Evolutionary conservation across 2,888 invertebrate species (phyloP), one percentile per base, ranked within the genome.

Genomic region (Trissoscelio sp.): DNA sequence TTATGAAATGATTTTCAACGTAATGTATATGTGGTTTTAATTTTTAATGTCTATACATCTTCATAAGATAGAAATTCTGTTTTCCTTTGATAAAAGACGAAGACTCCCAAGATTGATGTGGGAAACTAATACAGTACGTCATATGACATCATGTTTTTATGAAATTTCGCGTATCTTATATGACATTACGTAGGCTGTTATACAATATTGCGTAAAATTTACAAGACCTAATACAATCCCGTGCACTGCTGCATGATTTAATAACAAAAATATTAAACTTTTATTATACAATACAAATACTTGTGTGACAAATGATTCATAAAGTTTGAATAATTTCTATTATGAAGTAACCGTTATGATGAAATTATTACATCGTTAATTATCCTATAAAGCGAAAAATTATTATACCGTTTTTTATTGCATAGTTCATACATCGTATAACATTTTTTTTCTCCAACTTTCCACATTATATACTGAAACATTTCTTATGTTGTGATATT

Each of bases 141-240:
- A 22, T 42, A 39, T 18, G 51, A 58, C 57, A 57, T 69, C 34
- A 22, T 44, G 31, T 53, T 53, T 70, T 70, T 58, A 70, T 70
- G 31, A 46, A 58, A 57, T 57, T 55, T 55, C 44, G 20, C 46
- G 44, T 69, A 16, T 58, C 22, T 69, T 70, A 37, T 48, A 24
- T 20, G 39, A 60, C 42, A 60, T 60, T 60, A 51, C 72, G 60
- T 62, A 53, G 51, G 18, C 7, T 34, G 55, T 73, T 73, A 73
- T 53, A 34, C 53, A 34, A 37, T 31, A 22, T 62, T 62, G 53
- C 62, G 44, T 73, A 73, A 73, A 62, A 55, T 44, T 70, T 58
- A 58, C 28, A 39, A 42, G 14, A 24, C 11, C 53, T n/a, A 53
- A 51, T 66, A 66, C 5, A 37, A 53, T 42, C 18, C 12, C 18